These are phyloP conservation scores for Heteromyza rotundicornis DNA, from an alignment of 2,888 invertebrate species.

Conservation along the genomic window DNA sequence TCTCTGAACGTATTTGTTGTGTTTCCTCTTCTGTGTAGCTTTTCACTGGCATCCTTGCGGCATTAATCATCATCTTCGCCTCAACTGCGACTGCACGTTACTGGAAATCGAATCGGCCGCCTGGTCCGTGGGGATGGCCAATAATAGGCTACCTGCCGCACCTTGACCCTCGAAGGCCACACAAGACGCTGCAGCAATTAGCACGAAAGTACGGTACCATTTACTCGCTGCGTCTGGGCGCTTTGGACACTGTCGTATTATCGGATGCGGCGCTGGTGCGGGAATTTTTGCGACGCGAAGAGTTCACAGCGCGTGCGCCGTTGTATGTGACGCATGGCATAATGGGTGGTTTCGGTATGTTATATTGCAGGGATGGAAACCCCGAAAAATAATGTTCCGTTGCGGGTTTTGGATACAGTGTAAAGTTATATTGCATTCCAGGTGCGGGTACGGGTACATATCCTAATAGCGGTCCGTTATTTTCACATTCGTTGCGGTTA, in stretches of 20 bases:
- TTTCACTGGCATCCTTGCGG: background rate
- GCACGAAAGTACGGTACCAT: conserved; percentile 75
- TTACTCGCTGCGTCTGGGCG: conserved; percentile 77
- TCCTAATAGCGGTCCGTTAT: background rate
- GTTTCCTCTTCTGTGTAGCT: background rate
- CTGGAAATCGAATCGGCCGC: conserved; percentile 64
- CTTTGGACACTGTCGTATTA: conserved; percentile 76
- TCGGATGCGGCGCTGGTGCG: conserved; percentile 76
- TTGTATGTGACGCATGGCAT: conserved; percentile 85
- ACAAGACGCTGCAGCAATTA: conserved; percentile 72
- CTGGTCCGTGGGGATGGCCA: conserved; percentile 80
- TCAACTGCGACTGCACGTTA: background rate
- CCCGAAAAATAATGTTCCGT: background rate
- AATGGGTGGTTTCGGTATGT: conserved; percentile 85
- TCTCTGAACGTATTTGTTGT: too few species aligned
- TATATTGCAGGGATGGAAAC: too few species aligned
- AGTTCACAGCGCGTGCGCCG: conserved; percentile 76
- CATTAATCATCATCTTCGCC: background rate
- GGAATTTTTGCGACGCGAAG: conserved; percentile 75
- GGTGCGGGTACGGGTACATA: background rate
- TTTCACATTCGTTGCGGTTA: background rate
- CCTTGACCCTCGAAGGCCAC: conserved; percentile 73
- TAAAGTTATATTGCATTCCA: background rate
- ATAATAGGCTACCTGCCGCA: conserved; percentile 80
- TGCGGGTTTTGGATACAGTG: background rate